These are phyloP conservation scores for Benitochromis conjunctus DNA, from an alignment of 2,113 vertebrate genomes.

Conservation along the genomic window DNA sequence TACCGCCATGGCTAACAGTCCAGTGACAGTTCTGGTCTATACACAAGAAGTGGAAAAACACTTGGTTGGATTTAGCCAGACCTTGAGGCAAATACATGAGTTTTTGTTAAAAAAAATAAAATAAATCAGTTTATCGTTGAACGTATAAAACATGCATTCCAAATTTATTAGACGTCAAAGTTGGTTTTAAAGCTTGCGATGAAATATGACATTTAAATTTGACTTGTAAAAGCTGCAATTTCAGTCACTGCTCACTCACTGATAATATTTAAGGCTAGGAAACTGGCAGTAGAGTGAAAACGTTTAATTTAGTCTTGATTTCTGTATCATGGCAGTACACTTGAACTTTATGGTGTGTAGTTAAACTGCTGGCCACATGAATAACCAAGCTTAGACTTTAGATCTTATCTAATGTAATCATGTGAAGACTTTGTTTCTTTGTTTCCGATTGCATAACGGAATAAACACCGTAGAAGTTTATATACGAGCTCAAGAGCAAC, in stretches of 20 bases:
- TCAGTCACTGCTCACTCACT: neutral
- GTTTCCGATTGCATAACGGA: neutral
- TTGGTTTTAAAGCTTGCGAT: neutral
- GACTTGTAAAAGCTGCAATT: neutral
- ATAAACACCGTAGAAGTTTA: neutral
- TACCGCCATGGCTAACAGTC: slow-evolving; percentile 13
- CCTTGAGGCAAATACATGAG: neutral
- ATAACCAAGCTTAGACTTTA: neutral
- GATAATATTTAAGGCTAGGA: neutral
- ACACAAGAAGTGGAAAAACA: neutral
- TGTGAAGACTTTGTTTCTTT: neutral
- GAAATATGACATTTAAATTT: neutral
- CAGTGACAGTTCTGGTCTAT: slow-evolving; percentile 6
- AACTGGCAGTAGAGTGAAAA: neutral
- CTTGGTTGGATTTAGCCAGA: neutral
- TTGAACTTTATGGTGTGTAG: neutral
- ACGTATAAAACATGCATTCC: neutral
- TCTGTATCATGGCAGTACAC: neutral
- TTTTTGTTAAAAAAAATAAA: neutral
- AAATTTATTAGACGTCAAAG: neutral
- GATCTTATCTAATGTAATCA: neutral
- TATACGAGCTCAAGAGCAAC: neutral
- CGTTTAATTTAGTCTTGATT: neutral
- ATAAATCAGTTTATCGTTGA: neutral
- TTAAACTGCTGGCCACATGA: neutral